These are phyloP conservation scores for Oplegnathus fasciatus DNA, from an alignment of 2,113 vertebrate genomes.

Conservation along the genomic window DNA sequence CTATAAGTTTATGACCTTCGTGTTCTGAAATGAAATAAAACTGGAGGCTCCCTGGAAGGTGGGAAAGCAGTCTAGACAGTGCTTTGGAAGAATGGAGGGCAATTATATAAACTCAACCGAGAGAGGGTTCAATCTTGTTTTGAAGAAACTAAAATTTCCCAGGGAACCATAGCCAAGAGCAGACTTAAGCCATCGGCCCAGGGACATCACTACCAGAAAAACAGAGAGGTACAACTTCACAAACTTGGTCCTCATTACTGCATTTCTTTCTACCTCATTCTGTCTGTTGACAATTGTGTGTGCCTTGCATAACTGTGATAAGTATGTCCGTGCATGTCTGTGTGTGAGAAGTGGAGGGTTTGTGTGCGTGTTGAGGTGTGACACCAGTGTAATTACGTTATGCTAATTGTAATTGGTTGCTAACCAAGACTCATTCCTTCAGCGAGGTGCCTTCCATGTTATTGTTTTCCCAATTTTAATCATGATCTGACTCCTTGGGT, in stretches of 20 bases:
- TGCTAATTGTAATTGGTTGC: constrained; percentile 23
- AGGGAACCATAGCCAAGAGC: neutral
- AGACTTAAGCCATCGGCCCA: neutral
- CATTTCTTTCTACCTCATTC: neutral
- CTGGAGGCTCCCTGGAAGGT: neutral
- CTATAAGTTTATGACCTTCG: neutral
- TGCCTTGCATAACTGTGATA: neutral
- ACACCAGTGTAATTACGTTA: constrained; percentile 11
- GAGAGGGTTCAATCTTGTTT: neutral
- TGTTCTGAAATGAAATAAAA: neutral
- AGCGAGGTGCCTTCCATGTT: neutral
- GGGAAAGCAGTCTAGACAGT: neutral
- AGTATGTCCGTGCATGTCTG: neutral
- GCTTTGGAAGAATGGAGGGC: neutral
- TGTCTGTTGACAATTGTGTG: neutral
- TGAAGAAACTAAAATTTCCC: neutral
- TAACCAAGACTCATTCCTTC: constrained; percentile 8
- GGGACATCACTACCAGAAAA: neutral
- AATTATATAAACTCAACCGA: neutral
- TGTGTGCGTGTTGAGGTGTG: neutral
- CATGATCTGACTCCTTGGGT: neutral
- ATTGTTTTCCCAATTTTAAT: constrained; percentile 7
- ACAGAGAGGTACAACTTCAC: neutral
- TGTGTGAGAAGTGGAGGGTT: neutral
- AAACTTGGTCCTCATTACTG: neutral